A percentile compares a stretch with the other conserved stretches of the same genome.
phyloP scores from a whole-genome alignment of 2,888 invertebrate genomes.

The Latrodectus hesperus region DNA sequence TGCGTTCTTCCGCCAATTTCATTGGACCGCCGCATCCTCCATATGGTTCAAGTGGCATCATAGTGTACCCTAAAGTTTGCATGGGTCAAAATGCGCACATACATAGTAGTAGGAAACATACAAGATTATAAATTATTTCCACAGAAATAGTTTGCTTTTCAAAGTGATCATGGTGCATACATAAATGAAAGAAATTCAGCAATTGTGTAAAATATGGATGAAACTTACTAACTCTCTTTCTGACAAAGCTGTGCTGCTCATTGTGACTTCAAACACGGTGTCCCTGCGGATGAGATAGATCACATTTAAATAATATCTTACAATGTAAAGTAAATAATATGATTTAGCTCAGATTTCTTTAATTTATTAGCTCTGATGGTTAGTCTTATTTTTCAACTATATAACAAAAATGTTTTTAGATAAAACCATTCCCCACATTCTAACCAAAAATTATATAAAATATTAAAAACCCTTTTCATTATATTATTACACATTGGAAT shows the following conservation, averaged over 20 bases:
- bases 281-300: slow-evolving; percentile 18
- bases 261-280: slow-evolving; percentile 2
- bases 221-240: slow-evolving; percentile 24
- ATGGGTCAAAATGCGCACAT: too few species aligned
- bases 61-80: too few species aligned
- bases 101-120: too few species aligned
- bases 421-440: background rate
- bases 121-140: too few species aligned
- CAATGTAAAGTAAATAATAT: background rate
- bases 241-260: background rate
- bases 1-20: too few species aligned
- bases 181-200: background rate
- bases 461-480: too few species aligned
- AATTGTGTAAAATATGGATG: background rate
- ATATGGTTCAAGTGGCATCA: too few species aligned
- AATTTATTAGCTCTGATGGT: background rate
- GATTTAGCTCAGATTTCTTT: background rate
- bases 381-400: background rate
- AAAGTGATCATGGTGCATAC: too few species aligned
- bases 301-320: background rate
- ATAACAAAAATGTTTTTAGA: background rate
- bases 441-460: too few species aligned
- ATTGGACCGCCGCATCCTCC: too few species aligned
- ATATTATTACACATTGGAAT: too few species aligned
- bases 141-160: too few species aligned